Conservation (phyloP, 2,888 invertebrate species). For the Rugalucina vietnamica region DNA sequence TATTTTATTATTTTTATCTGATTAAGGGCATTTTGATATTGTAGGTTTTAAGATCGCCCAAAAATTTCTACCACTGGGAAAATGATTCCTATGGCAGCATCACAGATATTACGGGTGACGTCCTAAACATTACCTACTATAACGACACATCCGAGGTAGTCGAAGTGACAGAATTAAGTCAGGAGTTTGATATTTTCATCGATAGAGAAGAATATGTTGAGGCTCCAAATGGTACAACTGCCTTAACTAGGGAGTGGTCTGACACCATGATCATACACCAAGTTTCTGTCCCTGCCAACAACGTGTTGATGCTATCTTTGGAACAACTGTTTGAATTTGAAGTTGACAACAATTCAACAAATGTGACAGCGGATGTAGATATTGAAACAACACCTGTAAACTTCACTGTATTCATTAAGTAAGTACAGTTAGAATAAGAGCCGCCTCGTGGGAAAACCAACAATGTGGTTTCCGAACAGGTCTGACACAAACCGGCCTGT, state of each 20-base stretch:
- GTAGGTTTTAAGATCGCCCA: too few relatives aligned
- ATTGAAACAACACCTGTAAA: constrained; percentile 48
- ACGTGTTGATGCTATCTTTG: constrained; percentile 43
- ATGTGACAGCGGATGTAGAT: constrained; percentile 11
- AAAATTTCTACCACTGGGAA: too few relatives aligned
- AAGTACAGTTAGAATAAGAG: constrained; percentile 2
- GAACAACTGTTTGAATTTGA: constrained; percentile 43
- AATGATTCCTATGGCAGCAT: too few relatives aligned
- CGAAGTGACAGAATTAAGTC: constrained; percentile 37
- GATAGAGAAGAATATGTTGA: constrained; percentile 40
- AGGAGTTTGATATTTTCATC: constrained; percentile 62
- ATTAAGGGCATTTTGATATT: too few relatives aligned
- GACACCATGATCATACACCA: constrained; percentile 48
- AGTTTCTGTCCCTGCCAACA: constrained; percentile 33
- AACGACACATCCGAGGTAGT: constrained; percentile 47
- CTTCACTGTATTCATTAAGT: constrained; percentile 50
- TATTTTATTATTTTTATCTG: too few relatives aligned
- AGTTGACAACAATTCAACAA: constrained; percentile 12
- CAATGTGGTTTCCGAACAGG: too few relatives aligned
- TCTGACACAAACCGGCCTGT: too few relatives aligned
- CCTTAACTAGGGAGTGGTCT: constrained; percentile 46
- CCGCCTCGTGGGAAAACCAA: neutral
- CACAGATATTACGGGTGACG: too few relatives aligned
- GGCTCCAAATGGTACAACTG: neutral
- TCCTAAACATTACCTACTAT: too few relatives aligned